Conservation (phyloP, 2,888 invertebrate genomes). For the Toxonevra muliebris region DNA sequence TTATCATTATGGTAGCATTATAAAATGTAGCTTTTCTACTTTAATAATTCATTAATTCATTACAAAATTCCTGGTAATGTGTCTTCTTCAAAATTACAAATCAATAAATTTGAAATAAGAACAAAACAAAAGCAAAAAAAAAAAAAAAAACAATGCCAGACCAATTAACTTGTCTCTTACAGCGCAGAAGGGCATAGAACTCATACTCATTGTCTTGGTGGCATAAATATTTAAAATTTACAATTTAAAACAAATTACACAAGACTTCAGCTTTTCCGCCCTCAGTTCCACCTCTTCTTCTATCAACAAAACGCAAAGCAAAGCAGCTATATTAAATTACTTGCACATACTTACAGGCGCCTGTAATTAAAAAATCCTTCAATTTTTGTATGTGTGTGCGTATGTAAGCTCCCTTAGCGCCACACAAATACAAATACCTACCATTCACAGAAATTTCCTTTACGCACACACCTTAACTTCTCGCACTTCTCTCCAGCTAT, state of each 20-base stretch:
- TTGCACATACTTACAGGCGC: conserved; percentile 24
- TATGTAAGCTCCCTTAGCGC: too few species aligned
- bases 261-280: background rate
- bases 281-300: background rate
- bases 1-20: too few species aligned
- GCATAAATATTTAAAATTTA: conserved; percentile 15
- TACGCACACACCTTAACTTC: too few species aligned
- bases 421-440: too few species aligned
- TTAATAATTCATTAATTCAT: background rate
- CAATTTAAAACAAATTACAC: conserved; percentile 30
- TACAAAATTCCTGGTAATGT: background rate
- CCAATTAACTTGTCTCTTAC: too few species aligned
- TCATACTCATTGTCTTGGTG: too few species aligned
- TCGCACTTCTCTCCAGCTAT: too few species aligned
- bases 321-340: conserved; percentile 27
- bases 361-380: conserved; percentile 25
- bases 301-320: background rate
- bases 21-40: background rate
- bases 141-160: too few species aligned
- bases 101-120: background rate
- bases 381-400: too few species aligned
- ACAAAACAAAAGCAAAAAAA: too few species aligned
- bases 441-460: too few species aligned
- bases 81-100: background rate
- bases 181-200: too few species aligned